phyloP scores from a whole-genome alignment of 2,113 vertebrate species.

The Equus przewalskii region DNA sequence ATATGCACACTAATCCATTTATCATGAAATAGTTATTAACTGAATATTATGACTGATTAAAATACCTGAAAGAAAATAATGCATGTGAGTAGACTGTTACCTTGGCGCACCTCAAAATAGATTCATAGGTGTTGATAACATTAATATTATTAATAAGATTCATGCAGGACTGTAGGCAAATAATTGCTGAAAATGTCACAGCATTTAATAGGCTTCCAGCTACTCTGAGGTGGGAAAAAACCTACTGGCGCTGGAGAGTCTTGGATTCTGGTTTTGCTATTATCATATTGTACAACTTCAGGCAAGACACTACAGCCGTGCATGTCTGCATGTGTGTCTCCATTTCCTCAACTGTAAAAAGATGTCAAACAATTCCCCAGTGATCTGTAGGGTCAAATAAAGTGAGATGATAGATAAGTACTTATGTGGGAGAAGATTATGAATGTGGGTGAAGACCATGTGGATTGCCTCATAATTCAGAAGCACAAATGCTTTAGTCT shows the following conservation, averaged over 20 bases:
- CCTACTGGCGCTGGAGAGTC: background rate
- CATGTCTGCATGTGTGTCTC: background rate
- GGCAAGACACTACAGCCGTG: background rate
- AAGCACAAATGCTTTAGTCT: background rate
- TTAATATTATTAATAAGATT: background rate
- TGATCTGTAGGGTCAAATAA: background rate
- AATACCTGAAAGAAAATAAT: background rate
- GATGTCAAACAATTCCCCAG: background rate
- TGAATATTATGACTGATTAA: slow-evolving; percentile 41
- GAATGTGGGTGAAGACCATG: background rate
- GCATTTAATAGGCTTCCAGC: background rate
- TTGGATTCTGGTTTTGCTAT: background rate
- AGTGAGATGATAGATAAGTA: background rate
- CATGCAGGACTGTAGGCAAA: background rate
- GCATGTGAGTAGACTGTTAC: background rate
- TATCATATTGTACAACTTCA: background rate
- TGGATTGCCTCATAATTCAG: background rate
- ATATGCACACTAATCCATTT: slow-evolving; percentile 67
- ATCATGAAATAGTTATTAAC: slow-evolving; percentile 67
- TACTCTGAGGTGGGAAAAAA: background rate
- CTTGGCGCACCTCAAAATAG: background rate
- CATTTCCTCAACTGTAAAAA: background rate
- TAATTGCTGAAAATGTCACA: background rate
- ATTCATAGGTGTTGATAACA: background rate
- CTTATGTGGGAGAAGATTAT: background rate